Evolutionary conservation across 1,140 invertebrate genomes (phyloP).

Genomic region (Drosophila melanica): DNA sequence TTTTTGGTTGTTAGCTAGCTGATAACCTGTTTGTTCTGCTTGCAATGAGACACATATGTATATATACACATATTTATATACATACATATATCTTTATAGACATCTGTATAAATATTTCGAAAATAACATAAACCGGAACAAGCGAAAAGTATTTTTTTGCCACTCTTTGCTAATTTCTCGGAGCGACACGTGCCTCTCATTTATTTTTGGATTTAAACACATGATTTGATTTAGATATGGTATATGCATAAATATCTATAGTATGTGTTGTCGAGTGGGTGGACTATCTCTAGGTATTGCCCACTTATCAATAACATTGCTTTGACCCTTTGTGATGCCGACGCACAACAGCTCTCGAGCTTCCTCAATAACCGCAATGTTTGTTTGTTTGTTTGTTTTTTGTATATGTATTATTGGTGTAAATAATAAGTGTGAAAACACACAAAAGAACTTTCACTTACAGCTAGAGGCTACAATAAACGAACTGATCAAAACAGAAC

Average conservation of each 20-base stretch:
- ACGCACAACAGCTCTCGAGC: conserved; percentile 48
- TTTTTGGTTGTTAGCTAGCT: conserved; percentile 52
- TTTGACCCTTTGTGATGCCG: conserved; percentile 32
- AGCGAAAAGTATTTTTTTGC: conserved; percentile 23
- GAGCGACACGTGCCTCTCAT: conserved; percentile 58
- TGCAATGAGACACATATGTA: not conserved
- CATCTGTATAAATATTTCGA: conserved; percentile 17
- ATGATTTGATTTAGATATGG: conserved; percentile 49
- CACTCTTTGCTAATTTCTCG: conserved; percentile 32
- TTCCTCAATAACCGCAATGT: conserved; percentile 23
- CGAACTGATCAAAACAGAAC: conserved; percentile 54
- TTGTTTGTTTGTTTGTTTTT: conserved; percentile 3
- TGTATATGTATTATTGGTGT: too few species aligned
- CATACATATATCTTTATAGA: not conserved
- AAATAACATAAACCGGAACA: conserved; percentile 53
- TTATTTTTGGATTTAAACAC: conserved; percentile 63
- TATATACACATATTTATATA: conserved; percentile 14
- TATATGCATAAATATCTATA: conserved; percentile 17
- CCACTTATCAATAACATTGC: conserved; percentile 53
- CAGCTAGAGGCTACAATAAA: conserved; percentile 41
- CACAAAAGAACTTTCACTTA: conserved; percentile 66
- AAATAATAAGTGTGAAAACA: conserved; percentile 5
- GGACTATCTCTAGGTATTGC: conserved; percentile 32
- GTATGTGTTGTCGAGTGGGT: not conserved
- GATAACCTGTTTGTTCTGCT: conserved; percentile 68